Evolutionary conservation across 2,113 vertebrate species (phyloP), one percentile per base, ranked within the genome.

Genomic region (Nannobrachium achirus): DNA sequence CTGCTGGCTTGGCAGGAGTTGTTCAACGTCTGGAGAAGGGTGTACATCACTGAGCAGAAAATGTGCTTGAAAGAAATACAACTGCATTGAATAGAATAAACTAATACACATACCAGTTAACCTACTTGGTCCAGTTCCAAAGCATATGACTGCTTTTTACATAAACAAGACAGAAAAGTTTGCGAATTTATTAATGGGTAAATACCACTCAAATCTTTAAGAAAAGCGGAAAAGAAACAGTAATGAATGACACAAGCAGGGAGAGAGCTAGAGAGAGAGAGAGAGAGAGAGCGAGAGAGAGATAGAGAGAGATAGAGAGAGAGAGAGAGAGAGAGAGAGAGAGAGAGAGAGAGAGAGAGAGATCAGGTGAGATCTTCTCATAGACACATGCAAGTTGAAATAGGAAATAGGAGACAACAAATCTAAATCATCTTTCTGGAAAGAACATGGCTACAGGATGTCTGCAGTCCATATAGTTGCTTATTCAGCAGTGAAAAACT

Each of bases 141-240:
- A 93, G 87, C 88, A 90, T 91, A 89, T 92, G 93, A 92, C 86
- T 88, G 93, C 92, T 94, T 94, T 93, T 92, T 91, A 89, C 90
- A 83, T 89, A 87, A 92, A 94, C 62, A 74, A 93, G 91, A 93
- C 89, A 93, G 85, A 94, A 76, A 93, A 79, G 92, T 91, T 91
- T 87, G 89, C 89, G 90, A 76, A 91, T 94, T 92, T 92, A 93
- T 91, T 93, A 64, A 89, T 79, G 67, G 80, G 69, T 71, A 85
- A 85, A 89, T 82, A 90, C 86, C 85, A 91, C 77, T 84, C 80
- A 60, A 86, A 89, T 68, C 75, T 56, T 83, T 79, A 81, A 79
- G 56, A 73, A 65, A 51, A 76, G 67, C 61, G 76, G 70, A 73
- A 76, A 78, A 62, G 16, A 76, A 83, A 78, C 66, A 81, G 66